A percentile compares a stretch with the other conserved stretches of the same genome.
Conservation (phyloP, 2,888 invertebrate species). For the Drosophila demipolita region DNA sequence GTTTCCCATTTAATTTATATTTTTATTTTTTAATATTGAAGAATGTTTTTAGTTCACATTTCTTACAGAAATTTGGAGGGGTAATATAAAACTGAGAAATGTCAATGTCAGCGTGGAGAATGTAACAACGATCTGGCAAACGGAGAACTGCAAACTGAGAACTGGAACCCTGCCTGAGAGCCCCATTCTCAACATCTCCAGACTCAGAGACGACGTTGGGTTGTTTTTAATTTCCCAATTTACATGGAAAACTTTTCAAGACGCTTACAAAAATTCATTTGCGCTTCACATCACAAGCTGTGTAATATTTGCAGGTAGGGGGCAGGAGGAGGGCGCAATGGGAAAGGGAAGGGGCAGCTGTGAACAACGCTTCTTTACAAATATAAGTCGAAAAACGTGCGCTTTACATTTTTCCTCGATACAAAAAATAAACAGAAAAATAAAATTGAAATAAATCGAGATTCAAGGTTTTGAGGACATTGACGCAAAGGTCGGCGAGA, state of each 20-base stretch:
- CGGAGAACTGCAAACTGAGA: neutral
- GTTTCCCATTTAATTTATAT: neutral
- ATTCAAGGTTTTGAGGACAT: conserved; percentile 75
- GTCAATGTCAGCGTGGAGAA: conserved; percentile 23
- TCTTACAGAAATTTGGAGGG: neutral
- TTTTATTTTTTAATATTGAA: neutral
- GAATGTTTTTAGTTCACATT: neutral
- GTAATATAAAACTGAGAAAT: conserved; percentile 14
- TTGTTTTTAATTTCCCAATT: conserved; percentile 66
- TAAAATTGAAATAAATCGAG: conserved; percentile 15
- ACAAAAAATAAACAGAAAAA: conserved; percentile 10
- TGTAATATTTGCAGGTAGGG: conserved; percentile 4
- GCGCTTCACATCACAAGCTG: conserved; percentile 32
- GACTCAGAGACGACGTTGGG: conserved; percentile 5
- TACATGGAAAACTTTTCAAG: conserved; percentile 47
- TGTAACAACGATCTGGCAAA: conserved; percentile 2
- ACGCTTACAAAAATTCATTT: conserved; percentile 47
- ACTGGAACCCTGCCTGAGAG: neutral
- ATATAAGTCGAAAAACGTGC: conserved; percentile 47
- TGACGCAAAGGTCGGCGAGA: conserved; percentile 60
- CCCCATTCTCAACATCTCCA: neutral
- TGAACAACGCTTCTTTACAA: conserved; percentile 8
- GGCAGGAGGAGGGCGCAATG: neutral
- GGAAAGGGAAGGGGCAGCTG: neutral
- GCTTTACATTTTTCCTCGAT: conserved; percentile 22